phyloP scores from a whole-genome alignment of 2,797 vertebrate species.

The Poeciliopsis turneri region DNA sequence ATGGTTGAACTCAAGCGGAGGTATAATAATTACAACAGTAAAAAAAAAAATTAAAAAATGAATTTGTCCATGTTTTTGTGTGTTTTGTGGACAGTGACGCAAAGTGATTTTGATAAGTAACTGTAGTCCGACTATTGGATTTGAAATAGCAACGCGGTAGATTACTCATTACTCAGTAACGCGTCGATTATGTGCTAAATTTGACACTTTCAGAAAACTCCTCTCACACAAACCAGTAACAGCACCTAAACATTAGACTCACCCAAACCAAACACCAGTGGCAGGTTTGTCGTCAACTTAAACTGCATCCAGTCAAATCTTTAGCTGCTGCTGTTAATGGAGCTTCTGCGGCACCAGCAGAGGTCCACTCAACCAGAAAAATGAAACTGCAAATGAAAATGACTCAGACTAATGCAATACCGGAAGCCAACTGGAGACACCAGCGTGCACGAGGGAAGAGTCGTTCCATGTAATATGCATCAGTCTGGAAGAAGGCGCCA shows the following conservation, averaged over 20 bases:
- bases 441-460: slow-evolving; percentile 2
- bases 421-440: slow-evolving; percentile 14
- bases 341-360: slow-evolving; percentile 11
- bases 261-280: not conserved
- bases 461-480: slow-evolving; percentile 31
- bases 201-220: not conserved
- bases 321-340: not conserved
- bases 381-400: slow-evolving; percentile 47
- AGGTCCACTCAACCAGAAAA: slow-evolving; percentile 34
- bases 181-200: no score
- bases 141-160: no score
- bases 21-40: no score
- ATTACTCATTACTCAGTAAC: no score
- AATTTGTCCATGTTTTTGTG: no score
- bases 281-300: not conserved
- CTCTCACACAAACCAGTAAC: not conserved
- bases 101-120: no score
- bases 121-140: no score
- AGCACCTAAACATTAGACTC: not conserved
- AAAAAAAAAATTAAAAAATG: no score
- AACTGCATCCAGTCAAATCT: not conserved
- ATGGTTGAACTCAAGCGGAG: no score
- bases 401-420: slow-evolving; percentile 38
- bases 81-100: no score
- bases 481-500: slow-evolving; percentile 15